Evolutionary conservation across 2,888 invertebrate genomes (phyloP).

Genomic region (Eupithecia insigniata): DNA sequence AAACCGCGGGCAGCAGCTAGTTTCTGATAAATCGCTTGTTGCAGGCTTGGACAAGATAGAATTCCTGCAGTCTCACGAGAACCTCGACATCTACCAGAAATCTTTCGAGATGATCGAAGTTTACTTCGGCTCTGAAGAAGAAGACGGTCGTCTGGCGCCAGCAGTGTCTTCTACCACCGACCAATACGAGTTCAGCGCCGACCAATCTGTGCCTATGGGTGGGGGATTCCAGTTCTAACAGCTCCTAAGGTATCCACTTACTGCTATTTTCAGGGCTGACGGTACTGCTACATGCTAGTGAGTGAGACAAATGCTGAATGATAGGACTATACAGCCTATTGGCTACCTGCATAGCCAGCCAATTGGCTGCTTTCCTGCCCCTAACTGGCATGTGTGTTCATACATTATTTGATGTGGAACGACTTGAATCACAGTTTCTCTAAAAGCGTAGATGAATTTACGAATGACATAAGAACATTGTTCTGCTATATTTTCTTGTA

Average conservation of each 20-base stretch:
- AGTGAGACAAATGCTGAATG: background rate
- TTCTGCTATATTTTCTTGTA: background rate
- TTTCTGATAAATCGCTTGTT: constrained; percentile 7
- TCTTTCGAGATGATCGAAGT: constrained; percentile 98
- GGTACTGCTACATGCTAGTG: background rate
- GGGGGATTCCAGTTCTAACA: constrained; percentile 92
- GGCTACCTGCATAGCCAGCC: background rate
- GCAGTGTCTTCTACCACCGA: constrained; percentile 89
- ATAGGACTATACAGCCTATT: background rate
- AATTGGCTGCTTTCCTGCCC: background rate
- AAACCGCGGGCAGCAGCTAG: no score
- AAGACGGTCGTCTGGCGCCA: constrained; percentile 92
- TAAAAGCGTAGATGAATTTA: background rate
- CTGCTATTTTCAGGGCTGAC: background rate
- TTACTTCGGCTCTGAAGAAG: constrained; percentile 97
- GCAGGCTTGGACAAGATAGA: constrained; percentile 98
- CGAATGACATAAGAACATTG: background rate
- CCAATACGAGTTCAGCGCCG: constrained; percentile 89
- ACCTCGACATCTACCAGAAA: constrained; percentile 98
- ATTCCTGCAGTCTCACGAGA: constrained; percentile 98
- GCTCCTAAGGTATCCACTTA: constrained; percentile 48
- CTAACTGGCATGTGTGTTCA: background rate
- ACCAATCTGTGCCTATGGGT: constrained; percentile 89
- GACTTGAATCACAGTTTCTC: background rate
- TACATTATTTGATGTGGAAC: background rate